Conservation (phyloP, 2,888 invertebrate genomes). For the Lasius platythorax region DNA sequence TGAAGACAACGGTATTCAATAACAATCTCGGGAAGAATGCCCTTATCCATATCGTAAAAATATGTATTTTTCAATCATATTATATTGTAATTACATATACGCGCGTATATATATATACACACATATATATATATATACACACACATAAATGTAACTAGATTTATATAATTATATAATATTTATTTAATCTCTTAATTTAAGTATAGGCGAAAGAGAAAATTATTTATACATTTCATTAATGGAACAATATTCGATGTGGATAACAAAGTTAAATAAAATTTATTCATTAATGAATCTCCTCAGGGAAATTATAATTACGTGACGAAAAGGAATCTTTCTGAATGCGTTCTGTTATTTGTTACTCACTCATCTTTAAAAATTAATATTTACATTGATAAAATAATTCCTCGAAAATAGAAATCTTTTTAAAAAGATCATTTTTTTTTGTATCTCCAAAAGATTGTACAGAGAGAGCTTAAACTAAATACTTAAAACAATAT, state of each 20-base stretch:
- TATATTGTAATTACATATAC: not conserved
- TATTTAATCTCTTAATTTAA: not conserved
- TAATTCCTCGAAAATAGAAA: not conserved
- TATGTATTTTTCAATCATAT: not conserved
- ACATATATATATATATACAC: too few species aligned
- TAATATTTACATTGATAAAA: not conserved
- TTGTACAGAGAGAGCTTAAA: not conserved
- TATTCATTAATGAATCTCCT: slow-evolving; percentile 8
- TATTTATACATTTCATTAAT: not conserved
- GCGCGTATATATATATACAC: too few species aligned
- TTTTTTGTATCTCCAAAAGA: not conserved
- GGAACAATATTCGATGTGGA: not conserved
- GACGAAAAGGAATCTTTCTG: not conserved
- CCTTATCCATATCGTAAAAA: not conserved
- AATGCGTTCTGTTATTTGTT: not conserved
- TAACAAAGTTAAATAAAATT: not conserved
- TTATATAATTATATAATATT: not conserved
- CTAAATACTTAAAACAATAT: not conserved
- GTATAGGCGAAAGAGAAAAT: not conserved
- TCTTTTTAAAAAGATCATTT: not conserved
- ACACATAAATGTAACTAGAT: not conserved
- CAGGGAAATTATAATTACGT: not conserved
- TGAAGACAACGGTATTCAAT: slow-evolving; percentile 25
- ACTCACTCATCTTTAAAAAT: not conserved
- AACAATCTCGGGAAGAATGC: not conserved